These are phyloP conservation scores for Lepetodrilus schrolli DNA, from an alignment of 2,888 invertebrate species.

Conservation along the genomic window DNA sequence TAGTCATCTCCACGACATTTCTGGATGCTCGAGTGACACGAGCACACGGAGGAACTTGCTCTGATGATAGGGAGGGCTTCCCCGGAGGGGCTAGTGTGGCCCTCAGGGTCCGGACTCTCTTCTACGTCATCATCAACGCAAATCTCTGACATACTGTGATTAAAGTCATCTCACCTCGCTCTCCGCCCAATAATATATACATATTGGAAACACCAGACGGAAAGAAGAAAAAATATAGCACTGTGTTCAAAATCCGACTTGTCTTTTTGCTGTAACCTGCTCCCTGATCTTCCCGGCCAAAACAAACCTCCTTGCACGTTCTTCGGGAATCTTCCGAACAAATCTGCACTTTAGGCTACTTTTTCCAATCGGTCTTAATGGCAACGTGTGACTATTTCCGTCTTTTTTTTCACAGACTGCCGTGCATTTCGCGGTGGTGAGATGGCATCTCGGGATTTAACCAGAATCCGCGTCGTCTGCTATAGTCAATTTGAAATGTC, in stretches of 20 bases:
- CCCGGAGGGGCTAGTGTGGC: background rate
- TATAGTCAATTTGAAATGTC: background rate
- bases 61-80: background rate
- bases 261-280: background rate
- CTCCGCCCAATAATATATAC: background rate
- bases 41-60: background rate
- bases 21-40: background rate
- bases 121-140: slow-evolving; percentile 5
- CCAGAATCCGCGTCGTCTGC: background rate
- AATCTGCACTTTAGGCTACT: background rate
- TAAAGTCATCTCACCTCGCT: background rate
- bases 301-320: background rate
- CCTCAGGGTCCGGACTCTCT: background rate
- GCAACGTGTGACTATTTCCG: background rate
- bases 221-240: background rate
- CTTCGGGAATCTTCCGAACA: background rate
- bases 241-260: no score
- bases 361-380: slow-evolving; percentile 9
- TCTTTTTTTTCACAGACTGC: background rate
- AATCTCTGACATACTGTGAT: background rate
- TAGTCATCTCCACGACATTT: background rate
- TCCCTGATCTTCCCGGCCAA: background rate
- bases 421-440: background rate
- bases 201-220: background rate
- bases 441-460: background rate